Base-by-base conservation (phyloP, 2,113 vertebrate genomes). In the Pteronura brasiliensis region DNA sequence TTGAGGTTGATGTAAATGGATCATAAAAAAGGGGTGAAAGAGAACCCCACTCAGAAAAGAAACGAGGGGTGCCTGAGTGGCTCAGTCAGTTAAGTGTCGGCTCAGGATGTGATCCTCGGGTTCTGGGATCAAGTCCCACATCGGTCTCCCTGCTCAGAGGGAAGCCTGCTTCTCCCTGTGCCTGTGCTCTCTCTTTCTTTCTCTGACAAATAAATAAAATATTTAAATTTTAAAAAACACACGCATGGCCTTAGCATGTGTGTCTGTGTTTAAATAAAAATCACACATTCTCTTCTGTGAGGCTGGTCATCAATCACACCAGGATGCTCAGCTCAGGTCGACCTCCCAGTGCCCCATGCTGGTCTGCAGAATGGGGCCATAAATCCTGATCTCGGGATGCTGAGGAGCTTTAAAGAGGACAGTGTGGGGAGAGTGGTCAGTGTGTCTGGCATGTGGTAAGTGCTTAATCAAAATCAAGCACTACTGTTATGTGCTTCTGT, bases 391-490 rank as follows among this genome's bases (percentile, higher is more conserved):
- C 84, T 82, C 25, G 65, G n/a, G 15, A 57, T 7, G 57, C 57
- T 59, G 21, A 25, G 17, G 39, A 72, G 44, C 17, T 65, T 65
- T 79, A 42, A 72, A 87, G 39, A 84, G 52, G 36, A 59, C 57
- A 82, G 25, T 34, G 7, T 18, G 59, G 63, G 29, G 52, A 88
- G 87, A 88, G 87, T 34, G 29, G 20, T 49, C 44, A 39, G 39
- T 77, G 31, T 3, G 10, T 31, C 49, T 63, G 79, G 57, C n/a
- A 17, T 0, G 0, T 27, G 42, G 13, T 61, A 84, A 69, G 27
- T 59, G 47, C 34, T 85, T 63, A 82, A 21, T 72, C 27, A 84
- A 85, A 92, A n/a, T 76, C 17, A 92, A 93, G 12, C 25, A 55
- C 23, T 42, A 14, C 42, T 12, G 27, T 44, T 69, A 6, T 23